Evolutionary conservation across 2,888 invertebrate species (phyloP), one percentile per base, ranked within the genome.

Genomic region (Drosophila diplacantha): DNA sequence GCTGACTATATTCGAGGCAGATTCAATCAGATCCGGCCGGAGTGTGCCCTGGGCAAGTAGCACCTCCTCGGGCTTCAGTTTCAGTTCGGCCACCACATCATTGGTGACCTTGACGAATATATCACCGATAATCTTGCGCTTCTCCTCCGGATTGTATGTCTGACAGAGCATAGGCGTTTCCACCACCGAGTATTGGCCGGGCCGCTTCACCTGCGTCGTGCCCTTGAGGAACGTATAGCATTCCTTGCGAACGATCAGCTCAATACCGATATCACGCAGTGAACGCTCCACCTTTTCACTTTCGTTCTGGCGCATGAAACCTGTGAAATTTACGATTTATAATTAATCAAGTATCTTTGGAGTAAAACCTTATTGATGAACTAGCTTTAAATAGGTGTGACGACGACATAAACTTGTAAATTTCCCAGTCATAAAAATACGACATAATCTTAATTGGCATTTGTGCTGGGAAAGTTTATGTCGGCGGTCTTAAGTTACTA

Each of bases 61-160:
- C 29, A 98, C 97, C 85, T 98, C 96, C 83, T 98, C 96, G 22
- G 96, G 94, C 85, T 95, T 95, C 70, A 98, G 89, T 84, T 96
- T 94, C 85, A 97, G 90, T 85, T 96, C 95, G 41, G 92, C 91
- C 83, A 98, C 93, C 69, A 96, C 93, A 86, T 97, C 95, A 89
- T 96, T 94, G 32, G 97, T 96, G 81, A 97, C 93, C 89, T 94
- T 93, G 69, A 99, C 97, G 90, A 99, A 99, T 55, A 98, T 96
- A 89, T 99, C 99, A 18, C 99, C 99, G 85, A 99, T 99, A 85
- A 99, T 98, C 90, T 96, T 96, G 69, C 99, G 92, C 87, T 99
- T 99, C 88, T 98, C 97, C 89, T 99, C 99, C 0, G 99, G 99
- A 88, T 95, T 93, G n/a, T 92, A 90, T 18, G 95, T 92, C 89